Evolutionary conservation across 1,140 invertebrate genomes (phyloP).

Genomic region (Yoshiicerus persimilis): DNA sequence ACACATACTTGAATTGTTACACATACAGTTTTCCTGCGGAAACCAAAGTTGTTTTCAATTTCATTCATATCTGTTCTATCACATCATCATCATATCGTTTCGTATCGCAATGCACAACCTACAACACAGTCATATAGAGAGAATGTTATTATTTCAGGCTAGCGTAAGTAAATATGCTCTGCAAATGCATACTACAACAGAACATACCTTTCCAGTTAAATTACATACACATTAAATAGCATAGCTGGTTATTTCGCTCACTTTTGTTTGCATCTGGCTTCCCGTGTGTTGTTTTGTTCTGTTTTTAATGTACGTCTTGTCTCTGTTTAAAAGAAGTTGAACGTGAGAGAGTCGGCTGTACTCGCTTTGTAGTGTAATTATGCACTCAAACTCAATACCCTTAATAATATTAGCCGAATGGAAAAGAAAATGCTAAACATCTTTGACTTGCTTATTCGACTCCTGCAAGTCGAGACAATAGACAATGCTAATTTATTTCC

Average conservation of each 20-base stretch:
- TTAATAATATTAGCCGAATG: conserved; percentile 1
- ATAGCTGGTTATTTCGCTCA: neutral
- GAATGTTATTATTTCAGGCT: neutral
- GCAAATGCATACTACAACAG: neutral
- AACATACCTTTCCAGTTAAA: neutral
- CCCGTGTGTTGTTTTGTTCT: neutral
- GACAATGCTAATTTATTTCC: conserved; percentile 22
- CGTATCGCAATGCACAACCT: neutral
- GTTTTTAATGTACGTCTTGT: neutral
- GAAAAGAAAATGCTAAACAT: neutral
- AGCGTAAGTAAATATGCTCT: neutral
- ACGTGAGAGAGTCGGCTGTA: neutral
- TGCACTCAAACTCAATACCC: neutral
- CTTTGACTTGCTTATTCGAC: neutral
- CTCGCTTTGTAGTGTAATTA: neutral
- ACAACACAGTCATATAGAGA: neutral
- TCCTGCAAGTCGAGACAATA: conserved; percentile 16
- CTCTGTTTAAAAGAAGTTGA: neutral
- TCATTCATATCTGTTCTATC: neutral
- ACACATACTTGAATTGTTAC: neutral
- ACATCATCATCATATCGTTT: neutral
- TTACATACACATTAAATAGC: neutral
- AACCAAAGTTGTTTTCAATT: conserved; percentile 21
- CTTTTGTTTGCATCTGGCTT: neutral
- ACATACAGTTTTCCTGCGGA: neutral